Percentiles rank a stretch among this genome's conserved stretches.
phyloP scores from a whole-genome alignment of 1,140 invertebrate genomes.

The Brachionus koreanus region DNA sequence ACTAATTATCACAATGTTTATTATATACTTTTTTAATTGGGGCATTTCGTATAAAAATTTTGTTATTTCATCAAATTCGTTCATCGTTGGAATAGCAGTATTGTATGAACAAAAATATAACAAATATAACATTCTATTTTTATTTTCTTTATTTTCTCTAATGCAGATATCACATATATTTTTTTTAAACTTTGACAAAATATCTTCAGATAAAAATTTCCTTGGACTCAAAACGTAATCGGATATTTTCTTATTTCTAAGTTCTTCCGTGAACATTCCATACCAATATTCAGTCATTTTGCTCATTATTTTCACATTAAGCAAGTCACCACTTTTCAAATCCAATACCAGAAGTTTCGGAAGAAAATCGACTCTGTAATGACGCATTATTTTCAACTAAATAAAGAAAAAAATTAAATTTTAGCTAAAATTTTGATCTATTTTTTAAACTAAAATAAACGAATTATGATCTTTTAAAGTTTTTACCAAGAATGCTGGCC shows the following conservation, averaged over 20 bases:
- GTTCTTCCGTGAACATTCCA: neutral
- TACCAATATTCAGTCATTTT: neutral
- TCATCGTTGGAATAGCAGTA: neutral
- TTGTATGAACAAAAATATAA: constrained; percentile 23
- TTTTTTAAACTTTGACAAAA: neutral
- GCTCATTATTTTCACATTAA: neutral
- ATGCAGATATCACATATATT: neutral
- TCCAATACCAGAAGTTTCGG: neutral
- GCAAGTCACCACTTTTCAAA: neutral
- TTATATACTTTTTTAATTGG: neutral
- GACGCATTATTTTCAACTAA: neutral
- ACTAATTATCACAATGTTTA: neutral
- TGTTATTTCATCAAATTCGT: neutral
- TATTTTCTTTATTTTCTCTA: neutral
- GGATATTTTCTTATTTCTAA: neutral
- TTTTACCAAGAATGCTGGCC: no score
- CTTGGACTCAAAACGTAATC: neutral
- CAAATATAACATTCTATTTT: neutral
- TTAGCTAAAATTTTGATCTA: no score
- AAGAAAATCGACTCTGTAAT: neutral
- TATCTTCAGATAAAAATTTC: neutral
- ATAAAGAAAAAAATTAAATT: neutral
- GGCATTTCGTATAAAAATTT: neutral
- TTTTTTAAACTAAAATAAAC: no score
- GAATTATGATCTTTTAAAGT: no score